Percentiles rank a stretch among this genome's conserved stretches.
Evolutionary conservation across 2,888 invertebrate genomes (phyloP).

Genomic region (Xanthorhoe spadicearia): DNA sequence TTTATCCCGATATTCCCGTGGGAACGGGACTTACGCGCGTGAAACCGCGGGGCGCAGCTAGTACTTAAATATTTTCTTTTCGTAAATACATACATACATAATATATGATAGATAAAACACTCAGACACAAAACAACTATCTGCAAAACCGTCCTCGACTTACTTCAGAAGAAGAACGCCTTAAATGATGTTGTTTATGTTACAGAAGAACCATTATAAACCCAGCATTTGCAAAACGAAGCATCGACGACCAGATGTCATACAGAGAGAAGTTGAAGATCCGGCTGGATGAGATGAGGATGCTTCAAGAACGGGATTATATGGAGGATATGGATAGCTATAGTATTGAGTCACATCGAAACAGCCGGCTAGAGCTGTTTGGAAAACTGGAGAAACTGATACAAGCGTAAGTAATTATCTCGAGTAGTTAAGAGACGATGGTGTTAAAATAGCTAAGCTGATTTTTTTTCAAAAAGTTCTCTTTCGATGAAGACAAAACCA

Average conservation of each 20-base stretch:
- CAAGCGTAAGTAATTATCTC: conserved; percentile 76
- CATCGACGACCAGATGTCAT: conserved; percentile 54
- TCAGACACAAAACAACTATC: too few species aligned
- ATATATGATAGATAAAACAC: too few species aligned
- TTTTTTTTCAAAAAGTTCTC: too few species aligned
- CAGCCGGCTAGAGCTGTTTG: conserved; percentile 86
- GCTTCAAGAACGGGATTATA: conserved; percentile 65
- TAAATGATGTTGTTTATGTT: neutral
- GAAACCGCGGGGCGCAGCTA: too few species aligned
- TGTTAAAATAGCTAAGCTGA: too few species aligned
- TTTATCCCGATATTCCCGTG: too few species aligned
- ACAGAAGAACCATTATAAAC: conserved; percentile 62
- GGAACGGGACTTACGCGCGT: too few species aligned
- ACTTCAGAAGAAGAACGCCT: neutral
- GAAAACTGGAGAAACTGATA: conserved; percentile 86
- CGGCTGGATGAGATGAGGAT: conserved; percentile 69
- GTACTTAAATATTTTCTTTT: too few species aligned
- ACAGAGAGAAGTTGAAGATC: conserved; percentile 69
- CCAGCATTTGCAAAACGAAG: conserved; percentile 76
- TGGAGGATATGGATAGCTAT: conserved; percentile 57
- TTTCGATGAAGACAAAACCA: too few species aligned
- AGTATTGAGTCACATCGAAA: conserved; percentile 84
- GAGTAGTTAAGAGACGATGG: too few species aligned
- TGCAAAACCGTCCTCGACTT: too few species aligned
- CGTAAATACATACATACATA: too few species aligned